Base-by-base conservation (phyloP, 2,113 vertebrate genomes). In the Numenius arquata region DNA sequence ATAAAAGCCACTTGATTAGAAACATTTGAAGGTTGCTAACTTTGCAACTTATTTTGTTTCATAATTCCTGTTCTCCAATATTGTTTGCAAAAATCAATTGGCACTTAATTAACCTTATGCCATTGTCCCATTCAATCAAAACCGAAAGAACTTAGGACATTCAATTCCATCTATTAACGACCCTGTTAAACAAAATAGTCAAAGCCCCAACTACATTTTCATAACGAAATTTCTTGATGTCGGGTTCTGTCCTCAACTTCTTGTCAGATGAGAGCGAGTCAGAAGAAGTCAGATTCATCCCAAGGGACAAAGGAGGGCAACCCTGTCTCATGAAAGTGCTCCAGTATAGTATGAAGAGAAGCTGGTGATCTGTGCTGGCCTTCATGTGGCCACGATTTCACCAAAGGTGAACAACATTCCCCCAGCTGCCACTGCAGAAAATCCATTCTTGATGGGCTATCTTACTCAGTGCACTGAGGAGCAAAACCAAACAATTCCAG, bases 351-450 rank as follows among this genome's bases (percentile, higher is more conserved):
- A 15, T 40, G 58, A 81, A 72, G 41, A 76, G 40, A 55, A 65
- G 27, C 9, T 68, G 53, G 58, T 30, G 25, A 11, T 72, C 38
- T 63, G 13, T 58, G 25, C 56, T n/a, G 65, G 47, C 26, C 32
- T 71, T 75, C 56, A 50, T 3, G 0, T 3, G 6, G 19, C 10
- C 58, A 45, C 0, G 0, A 10, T 30, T 38, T 71, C 77, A 36
- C 32, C 45, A 52, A 25, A 82, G 45, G 10, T 25, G 53, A 79
- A 13, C 20, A 75, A 40, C 3, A 3, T 21, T 74, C 22, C 38
- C 22, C 12, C 27, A 83, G 4, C 7, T 11, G 5, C 58, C 63
- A n/a, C 67, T 72, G 40, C 29, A 59, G 74, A 89, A 86, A 82
- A 77, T 74, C 55, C 52, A 38, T 89, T 87, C 48, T n/a, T 30